Evolutionary conservation across 2,888 invertebrate species (phyloP).

Genomic region (Drosophila villosipedis): DNA sequence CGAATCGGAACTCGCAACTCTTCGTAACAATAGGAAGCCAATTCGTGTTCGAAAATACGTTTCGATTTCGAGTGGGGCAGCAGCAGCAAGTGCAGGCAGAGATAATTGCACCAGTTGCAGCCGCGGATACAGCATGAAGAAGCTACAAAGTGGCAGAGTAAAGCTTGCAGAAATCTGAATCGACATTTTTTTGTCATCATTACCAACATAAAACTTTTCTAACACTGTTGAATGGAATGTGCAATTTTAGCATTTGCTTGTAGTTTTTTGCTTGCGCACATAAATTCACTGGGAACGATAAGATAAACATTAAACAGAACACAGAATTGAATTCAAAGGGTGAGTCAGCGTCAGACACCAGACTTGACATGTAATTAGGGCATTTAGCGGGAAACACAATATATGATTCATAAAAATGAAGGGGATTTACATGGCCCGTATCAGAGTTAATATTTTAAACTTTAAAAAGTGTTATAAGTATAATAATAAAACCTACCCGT

Average conservation of each 20-base stretch:
- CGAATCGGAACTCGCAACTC: constrained; percentile 3
- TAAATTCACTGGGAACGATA: constrained; percentile 42
- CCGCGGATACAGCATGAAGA: not conserved
- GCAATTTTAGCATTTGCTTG: constrained; percentile 40
- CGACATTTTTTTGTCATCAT: not conserved
- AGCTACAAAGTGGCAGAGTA: not conserved
- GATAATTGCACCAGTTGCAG: constrained; percentile 41
- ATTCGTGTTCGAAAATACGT: not conserved
- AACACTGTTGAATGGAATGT: constrained; percentile 12
- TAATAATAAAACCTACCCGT: constrained; percentile 87
- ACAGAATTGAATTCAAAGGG: constrained; percentile 2
- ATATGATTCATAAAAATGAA: not conserved
- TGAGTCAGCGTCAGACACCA: constrained; percentile 40
- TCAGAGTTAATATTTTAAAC: not conserved
- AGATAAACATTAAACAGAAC: constrained; percentile 38
- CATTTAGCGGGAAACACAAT: constrained; percentile 17
- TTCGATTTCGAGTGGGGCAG: not conserved
- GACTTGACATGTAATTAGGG: not conserved
- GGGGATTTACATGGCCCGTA: not conserved
- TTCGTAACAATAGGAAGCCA: constrained; percentile 25
- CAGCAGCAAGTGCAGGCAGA: constrained; percentile 10
- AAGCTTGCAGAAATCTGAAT: constrained; percentile 3
- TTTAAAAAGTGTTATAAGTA: constrained; percentile 1
- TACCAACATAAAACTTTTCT: not conserved
- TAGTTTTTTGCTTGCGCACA: constrained; percentile 8